Conservation (phyloP, 2,797 vertebrate genomes). For the Adrianichthys oophorus region DNA sequence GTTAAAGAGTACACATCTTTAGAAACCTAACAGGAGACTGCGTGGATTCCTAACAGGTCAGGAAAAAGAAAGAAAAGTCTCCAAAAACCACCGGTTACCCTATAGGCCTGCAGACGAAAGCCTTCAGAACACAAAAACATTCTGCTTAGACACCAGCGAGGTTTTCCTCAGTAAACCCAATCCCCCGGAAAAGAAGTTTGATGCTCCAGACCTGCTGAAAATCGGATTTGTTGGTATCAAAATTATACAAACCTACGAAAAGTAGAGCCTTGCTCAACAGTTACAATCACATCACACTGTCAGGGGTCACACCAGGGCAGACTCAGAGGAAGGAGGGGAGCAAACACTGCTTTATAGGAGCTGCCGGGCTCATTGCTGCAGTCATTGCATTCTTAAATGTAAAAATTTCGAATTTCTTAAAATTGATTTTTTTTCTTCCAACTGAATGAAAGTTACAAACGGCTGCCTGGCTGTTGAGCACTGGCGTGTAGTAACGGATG, state of each 20-base stretch:
- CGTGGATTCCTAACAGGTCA: conserved; percentile 18
- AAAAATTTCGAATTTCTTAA: conserved; percentile 1
- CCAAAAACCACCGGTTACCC: conserved; percentile 17
- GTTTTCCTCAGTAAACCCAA: conserved; percentile 50
- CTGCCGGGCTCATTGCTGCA: conserved; percentile 16
- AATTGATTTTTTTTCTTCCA: neutral
- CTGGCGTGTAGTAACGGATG: neutral
- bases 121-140: neutral
- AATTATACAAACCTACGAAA: conserved; percentile 79
- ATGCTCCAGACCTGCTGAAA: conserved; percentile 79
- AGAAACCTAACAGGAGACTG: conserved; percentile 36
- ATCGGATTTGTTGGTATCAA: conserved; percentile 70
- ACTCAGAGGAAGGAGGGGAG: conserved; percentile 34
- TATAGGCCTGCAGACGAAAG: conserved; percentile 17
- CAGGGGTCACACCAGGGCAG: conserved; percentile 47
- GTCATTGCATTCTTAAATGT: neutral
- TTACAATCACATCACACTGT: conserved; percentile 68
- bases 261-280: conserved; percentile 73
- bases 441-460: too few relatives aligned
- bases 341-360: conserved; percentile 3
- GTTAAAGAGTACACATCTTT: conserved; percentile 33
- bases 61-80: conserved; percentile 14
- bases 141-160: too few relatives aligned
- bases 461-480: neutral
- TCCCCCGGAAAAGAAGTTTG: conserved; percentile 13